These are phyloP conservation scores for Palythoa grandiflora DNA, from an alignment of 92 coral and sea anemone species.

Conservation along the genomic window DNA sequence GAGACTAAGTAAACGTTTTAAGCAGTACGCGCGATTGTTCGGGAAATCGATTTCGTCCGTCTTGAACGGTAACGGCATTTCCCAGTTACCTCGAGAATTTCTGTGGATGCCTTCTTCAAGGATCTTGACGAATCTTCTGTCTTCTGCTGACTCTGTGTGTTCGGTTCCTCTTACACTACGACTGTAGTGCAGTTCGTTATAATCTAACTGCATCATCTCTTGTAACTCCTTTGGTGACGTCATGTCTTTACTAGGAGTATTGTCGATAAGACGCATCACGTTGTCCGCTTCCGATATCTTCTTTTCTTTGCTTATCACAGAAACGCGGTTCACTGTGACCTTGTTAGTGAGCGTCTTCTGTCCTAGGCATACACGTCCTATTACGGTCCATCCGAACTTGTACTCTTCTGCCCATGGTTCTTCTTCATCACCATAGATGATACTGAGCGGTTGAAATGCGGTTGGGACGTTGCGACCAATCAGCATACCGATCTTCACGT, in stretches of 20 bases:
- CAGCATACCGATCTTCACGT: conserved; percentile 69
- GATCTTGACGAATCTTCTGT: conserved; percentile 24
- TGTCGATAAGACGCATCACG: too few relatives aligned
- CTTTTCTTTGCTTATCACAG: too few relatives aligned
- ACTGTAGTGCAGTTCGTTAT: too few relatives aligned
- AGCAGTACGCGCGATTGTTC: conserved; percentile 31
- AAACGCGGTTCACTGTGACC: too few relatives aligned
- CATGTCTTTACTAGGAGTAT: too few relatives aligned
- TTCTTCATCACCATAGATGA: conserved; percentile 36
- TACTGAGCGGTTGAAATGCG: conserved; percentile 32
- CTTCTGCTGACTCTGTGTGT: conserved; percentile 1
- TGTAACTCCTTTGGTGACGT: too few relatives aligned
- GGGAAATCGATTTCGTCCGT: conserved; percentile 30
- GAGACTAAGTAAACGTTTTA: conserved; percentile 15
- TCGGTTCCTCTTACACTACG: background rate
- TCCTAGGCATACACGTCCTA: conserved; percentile 25
- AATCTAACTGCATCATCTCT: too few relatives aligned
- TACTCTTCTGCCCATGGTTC: conserved; percentile 56
- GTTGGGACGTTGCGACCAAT: conserved; percentile 62
- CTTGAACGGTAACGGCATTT: conserved; percentile 51
- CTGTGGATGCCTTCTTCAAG: conserved; percentile 43
- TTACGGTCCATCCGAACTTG: conserved; percentile 54
- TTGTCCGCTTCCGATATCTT: too few relatives aligned
- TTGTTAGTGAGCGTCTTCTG: background rate
- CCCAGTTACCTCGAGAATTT: conserved; percentile 41